phyloP scores from a whole-genome alignment of 2,888 invertebrate species.

The Charanyca ferruginea region DNA sequence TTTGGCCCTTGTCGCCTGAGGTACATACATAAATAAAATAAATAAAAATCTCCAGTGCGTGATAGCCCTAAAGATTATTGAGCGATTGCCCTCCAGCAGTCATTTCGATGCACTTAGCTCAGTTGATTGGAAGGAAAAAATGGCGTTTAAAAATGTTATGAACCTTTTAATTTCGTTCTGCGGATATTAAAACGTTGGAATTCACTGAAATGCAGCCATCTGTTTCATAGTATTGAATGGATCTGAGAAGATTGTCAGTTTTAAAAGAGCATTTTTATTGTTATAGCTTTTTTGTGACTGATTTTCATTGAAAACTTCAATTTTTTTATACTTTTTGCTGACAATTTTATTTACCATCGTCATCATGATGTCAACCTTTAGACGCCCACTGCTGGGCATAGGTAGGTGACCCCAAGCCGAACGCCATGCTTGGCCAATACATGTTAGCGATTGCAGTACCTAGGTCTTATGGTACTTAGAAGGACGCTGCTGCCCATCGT shows the following conservation, averaged over 20 bases:
- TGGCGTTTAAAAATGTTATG: conserved; percentile 29
- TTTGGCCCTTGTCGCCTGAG: too few relatives aligned
- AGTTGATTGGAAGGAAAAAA: conserved; percentile 39
- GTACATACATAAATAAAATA: too few relatives aligned
- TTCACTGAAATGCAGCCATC: not conserved
- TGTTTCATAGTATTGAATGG: conserved; percentile 13
- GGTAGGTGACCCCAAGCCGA: too few relatives aligned
- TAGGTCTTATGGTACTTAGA: too few relatives aligned
- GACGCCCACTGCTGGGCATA: too few relatives aligned
- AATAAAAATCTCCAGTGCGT: not conserved
- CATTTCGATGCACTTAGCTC: conserved; percentile 35
- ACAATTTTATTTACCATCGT: too few relatives aligned
- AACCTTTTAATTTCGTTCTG: conserved; percentile 31
- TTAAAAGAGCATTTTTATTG: not conserved
- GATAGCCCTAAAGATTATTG: conserved; percentile 11
- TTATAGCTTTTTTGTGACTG: not conserved
- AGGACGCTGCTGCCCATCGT: too few relatives aligned
- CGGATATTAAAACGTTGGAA: conserved; percentile 35
- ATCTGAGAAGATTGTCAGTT: not conserved
- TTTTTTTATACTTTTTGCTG: too few relatives aligned
- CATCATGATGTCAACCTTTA: too few relatives aligned
- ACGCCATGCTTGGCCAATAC: too few relatives aligned
- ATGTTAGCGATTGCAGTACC: too few relatives aligned
- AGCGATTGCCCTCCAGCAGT: conserved; percentile 33
- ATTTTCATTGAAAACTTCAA: not conserved